Evolutionary conservation across 2,797 vertebrate genomes (phyloP).

Genomic region (Trematomus bernacchii): DNA sequence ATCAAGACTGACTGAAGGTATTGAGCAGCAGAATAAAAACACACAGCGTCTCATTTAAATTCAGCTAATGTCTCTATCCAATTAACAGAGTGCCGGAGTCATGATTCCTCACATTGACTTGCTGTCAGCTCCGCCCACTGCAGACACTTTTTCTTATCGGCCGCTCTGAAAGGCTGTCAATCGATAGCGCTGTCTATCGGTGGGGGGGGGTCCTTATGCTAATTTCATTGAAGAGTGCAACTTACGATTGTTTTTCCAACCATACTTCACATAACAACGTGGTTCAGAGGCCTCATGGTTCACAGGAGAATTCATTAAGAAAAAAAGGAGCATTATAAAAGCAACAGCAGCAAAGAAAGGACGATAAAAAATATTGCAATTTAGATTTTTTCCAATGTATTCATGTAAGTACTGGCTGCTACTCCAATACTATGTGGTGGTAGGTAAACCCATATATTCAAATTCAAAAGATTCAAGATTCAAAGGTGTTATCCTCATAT

Average conservation of each 20-base stretch:
- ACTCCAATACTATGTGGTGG: too few species aligned
- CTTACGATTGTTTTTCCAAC: background rate
- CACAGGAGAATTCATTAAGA: too few species aligned
- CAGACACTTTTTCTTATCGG: slow-evolving; percentile 27
- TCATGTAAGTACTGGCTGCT: too few species aligned
- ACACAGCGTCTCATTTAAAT: slow-evolving; percentile 54
- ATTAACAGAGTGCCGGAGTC: slow-evolving; percentile 66
- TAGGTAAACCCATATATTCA: too few species aligned
- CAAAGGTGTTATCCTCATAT: too few species aligned
- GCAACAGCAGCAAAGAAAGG: background rate
- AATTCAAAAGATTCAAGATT: too few species aligned
- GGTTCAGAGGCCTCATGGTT: too few species aligned
- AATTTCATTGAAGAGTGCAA: slow-evolving; percentile 15
- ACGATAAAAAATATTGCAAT: too few species aligned
- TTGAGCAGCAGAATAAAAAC: slow-evolving; percentile 2
- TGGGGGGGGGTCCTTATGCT: slow-evolving; percentile 11
- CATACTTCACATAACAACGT: too few species aligned
- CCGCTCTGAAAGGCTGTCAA: slow-evolving; percentile 34
- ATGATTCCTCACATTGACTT: slow-evolving; percentile 69
- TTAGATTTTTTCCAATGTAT: too few species aligned
- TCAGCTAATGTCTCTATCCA: slow-evolving; percentile 62
- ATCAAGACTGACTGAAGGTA: slow-evolving; percentile 36
- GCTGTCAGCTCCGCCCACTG: slow-evolving; percentile 51
- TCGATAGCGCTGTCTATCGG: slow-evolving; percentile 13
- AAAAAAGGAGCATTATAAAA: background rate